These are phyloP conservation scores for Sebastes reedi DNA, from an alignment of 2,797 vertebrate species.

Conservation along the genomic window DNA sequence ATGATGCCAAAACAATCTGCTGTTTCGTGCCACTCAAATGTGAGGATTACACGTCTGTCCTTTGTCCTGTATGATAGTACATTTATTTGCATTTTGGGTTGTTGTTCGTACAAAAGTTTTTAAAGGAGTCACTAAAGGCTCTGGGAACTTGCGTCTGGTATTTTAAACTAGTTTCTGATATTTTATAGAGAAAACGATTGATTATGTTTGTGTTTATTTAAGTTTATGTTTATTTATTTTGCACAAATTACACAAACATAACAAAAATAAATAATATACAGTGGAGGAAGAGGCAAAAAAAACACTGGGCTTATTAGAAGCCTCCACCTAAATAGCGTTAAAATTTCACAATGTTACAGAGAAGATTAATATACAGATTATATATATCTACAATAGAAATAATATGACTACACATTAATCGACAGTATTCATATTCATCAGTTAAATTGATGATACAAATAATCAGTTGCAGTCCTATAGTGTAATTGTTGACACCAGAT, in stretches of 20 bases:
- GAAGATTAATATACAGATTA: no score
- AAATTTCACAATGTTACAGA: no score
- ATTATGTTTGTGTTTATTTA: background rate
- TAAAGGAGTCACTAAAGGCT: background rate
- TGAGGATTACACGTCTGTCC: background rate
- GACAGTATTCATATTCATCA: background rate
- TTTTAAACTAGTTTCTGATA: background rate
- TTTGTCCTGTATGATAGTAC: background rate
- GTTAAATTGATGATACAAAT: background rate
- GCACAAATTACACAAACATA: no score
- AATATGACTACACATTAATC: background rate
- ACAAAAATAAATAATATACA: no score
- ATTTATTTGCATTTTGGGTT: background rate
- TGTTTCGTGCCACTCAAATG: background rate
- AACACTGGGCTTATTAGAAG: no score
- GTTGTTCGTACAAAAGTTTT: background rate
- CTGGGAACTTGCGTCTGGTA: background rate
- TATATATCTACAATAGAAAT: no score
- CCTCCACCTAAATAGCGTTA: no score
- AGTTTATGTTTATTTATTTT: no score
- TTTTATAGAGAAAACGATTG: background rate
- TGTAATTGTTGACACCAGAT: background rate
- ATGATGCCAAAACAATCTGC: background rate
- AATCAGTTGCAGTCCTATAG: background rate
- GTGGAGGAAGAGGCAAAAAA: no score